Evolutionary conservation across 2,113 vertebrate genomes (phyloP).

Genomic region (Cathartes aura): DNA sequence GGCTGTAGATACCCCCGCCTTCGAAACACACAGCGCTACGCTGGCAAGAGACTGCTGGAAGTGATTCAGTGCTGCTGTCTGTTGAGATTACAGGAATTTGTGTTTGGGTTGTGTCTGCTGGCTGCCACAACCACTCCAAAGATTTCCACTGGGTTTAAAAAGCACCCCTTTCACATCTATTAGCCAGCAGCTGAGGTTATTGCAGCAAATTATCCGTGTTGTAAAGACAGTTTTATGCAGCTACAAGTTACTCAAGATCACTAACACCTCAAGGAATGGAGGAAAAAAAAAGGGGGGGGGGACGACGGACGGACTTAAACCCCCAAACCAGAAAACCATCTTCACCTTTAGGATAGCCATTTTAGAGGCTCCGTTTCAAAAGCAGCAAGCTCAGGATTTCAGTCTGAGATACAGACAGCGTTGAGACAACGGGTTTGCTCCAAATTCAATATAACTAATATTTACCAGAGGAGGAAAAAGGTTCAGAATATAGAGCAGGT

Average conservation of each 20-base stretch:
- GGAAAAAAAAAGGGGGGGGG: not conserved
- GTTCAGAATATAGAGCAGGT: not conserved
- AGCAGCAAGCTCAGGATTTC: not conserved
- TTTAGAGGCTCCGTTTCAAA: not conserved
- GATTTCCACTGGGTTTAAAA: not conserved
- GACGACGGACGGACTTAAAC: not conserved
- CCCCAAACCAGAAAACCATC: not conserved
- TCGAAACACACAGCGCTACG: not conserved
- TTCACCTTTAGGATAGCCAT: not conserved
- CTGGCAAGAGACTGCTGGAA: not conserved
- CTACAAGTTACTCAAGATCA: not conserved
- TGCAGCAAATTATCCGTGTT: not conserved
- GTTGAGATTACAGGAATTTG: slow-evolving; percentile 6
- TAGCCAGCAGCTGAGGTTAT: not conserved
- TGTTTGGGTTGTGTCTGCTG: not conserved
- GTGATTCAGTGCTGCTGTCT: not conserved
- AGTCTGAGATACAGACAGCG: not conserved
- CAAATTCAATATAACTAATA: not conserved
- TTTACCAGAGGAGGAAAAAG: not conserved
- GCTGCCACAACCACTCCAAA: not conserved
- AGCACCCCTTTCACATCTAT: not conserved
- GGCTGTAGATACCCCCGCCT: not conserved
- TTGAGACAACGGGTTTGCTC: not conserved
- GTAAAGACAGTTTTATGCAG: not conserved
- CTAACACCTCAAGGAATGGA: not conserved